phyloP scores from a whole-genome alignment of 1,140 invertebrate genomes.

The Hormaphis cornu region DNA sequence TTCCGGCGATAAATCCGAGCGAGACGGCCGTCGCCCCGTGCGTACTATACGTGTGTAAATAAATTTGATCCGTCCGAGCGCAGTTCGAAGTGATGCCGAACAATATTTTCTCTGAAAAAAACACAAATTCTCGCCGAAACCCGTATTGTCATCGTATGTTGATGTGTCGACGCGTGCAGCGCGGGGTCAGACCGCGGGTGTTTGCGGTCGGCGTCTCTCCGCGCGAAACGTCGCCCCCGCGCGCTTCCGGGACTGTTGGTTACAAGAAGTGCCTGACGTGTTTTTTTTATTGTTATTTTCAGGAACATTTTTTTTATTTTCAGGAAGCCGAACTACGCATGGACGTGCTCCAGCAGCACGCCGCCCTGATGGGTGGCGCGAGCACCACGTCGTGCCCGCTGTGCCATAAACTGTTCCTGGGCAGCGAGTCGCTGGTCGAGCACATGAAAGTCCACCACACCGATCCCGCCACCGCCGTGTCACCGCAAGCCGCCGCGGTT shows the following conservation, averaged over 20 bases:
- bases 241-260: constrained; percentile 1
- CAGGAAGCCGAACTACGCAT: constrained; percentile 75
- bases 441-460: constrained; percentile 93
- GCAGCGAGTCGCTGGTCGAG: constrained; percentile 82
- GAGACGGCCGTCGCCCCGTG: neutral
- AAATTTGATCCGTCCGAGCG: constrained; percentile 3
- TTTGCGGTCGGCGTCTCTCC: neutral
- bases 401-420: constrained; percentile 87
- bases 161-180: too few species aligned
- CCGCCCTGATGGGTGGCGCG: constrained; percentile 57
- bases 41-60: neutral
- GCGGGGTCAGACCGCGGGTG: too few species aligned
- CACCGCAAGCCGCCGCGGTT: neutral
- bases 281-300: constrained; percentile 26
- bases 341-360: constrained; percentile 86
- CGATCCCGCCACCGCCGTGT: constrained; percentile 62
- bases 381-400: constrained; percentile 74
- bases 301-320: constrained; percentile 33
- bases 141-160: too few species aligned
- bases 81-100: too few species aligned
- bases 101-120: too few species aligned
- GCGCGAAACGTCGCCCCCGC: neutral
- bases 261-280: constrained; percentile 6
- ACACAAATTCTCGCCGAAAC: too few species aligned
- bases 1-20: neutral